phyloP scores from a whole-genome alignment of 2,113 vertebrate species.

The Myrmecophaga tridactyla region DNA sequence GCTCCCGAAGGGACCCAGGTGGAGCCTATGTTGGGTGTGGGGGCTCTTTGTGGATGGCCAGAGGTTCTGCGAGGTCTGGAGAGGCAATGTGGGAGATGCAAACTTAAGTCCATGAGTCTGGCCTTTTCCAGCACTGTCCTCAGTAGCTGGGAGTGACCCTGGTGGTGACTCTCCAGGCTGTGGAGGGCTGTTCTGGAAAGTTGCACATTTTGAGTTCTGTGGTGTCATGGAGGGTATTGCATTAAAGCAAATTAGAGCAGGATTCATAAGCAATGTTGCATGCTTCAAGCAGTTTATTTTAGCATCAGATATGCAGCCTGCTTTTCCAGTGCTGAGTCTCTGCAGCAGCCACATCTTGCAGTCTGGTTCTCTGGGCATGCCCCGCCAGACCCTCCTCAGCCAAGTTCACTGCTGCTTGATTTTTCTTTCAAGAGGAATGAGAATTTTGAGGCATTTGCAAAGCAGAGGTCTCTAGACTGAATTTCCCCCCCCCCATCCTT shows the following conservation, averaged over 20 bases:
- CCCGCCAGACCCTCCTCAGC: not conserved
- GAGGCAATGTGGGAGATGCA: no score
- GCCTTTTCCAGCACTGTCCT: no score
- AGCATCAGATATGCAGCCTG: not conserved
- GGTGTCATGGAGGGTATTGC: not conserved
- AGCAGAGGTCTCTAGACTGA: not conserved
- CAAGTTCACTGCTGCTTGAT: not conserved
- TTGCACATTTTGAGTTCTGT: not conserved
- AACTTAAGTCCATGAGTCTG: no score
- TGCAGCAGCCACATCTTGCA: not conserved
- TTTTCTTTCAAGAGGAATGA: not conserved
- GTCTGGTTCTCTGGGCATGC: not conserved
- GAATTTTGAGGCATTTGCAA: not conserved
- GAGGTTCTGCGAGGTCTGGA: accelerated
- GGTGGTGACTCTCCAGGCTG: not conserved
- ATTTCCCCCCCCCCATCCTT: not conserved
- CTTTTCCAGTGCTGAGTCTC: not conserved
- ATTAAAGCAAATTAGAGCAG: not conserved
- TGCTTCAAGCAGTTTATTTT: not conserved
- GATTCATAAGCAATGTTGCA: not conserved
- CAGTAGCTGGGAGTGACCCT: not conserved
- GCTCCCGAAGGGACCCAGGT: no score
- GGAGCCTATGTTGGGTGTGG: not conserved
- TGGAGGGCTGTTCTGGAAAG: not conserved
- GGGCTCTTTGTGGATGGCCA: not conserved